Conservation (phyloP, 2,888 invertebrate genomes). For the Drosophila pegasa region DNA sequence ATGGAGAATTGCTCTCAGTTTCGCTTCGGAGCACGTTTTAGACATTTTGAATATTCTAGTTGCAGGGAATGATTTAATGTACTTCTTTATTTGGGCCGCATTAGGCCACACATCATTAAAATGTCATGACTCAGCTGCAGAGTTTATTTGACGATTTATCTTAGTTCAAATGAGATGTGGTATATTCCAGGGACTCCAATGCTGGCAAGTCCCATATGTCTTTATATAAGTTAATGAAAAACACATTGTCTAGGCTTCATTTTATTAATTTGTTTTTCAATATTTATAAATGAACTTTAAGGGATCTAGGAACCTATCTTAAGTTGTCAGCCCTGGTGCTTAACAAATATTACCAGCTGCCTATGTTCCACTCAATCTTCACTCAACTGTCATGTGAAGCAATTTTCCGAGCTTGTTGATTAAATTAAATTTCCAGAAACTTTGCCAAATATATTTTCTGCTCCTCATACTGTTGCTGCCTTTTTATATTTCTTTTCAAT, state of each 20-base stretch:
- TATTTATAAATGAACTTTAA: background rate
- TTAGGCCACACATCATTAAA: constrained; percentile 36
- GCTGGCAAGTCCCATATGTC: too few species aligned
- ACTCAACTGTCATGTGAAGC: constrained; percentile 44
- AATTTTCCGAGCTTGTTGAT: constrained; percentile 58
- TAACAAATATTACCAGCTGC: constrained; percentile 19
- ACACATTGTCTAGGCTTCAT: background rate
- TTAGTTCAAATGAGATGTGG: background rate
- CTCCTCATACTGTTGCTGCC: constrained; percentile 22
- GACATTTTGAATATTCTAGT: constrained; percentile 3
- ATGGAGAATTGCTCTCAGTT: background rate
- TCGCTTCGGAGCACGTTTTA: background rate
- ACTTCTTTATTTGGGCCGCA: constrained; percentile 16
- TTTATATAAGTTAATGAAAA: background rate
- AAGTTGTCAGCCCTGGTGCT: constrained; percentile 12
- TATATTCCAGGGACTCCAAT: constrained; percentile 4
- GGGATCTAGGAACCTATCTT: background rate
- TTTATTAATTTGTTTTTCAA: background rate
- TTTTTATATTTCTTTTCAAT: constrained; percentile 69
- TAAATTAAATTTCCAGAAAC: constrained; percentile 67
- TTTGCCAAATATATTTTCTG: constrained; percentile 52
- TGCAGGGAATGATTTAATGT: constrained; percentile 5
- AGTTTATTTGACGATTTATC: constrained; percentile 45
- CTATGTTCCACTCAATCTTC: constrained; percentile 53
- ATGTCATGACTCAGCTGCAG: constrained; percentile 32